Evolutionary conservation across 53 echinoderm and acorn worm genomes (phyloP), one percentile per base, ranked within the genome.

Genomic region (Hippasteria phrygiana): DNA sequence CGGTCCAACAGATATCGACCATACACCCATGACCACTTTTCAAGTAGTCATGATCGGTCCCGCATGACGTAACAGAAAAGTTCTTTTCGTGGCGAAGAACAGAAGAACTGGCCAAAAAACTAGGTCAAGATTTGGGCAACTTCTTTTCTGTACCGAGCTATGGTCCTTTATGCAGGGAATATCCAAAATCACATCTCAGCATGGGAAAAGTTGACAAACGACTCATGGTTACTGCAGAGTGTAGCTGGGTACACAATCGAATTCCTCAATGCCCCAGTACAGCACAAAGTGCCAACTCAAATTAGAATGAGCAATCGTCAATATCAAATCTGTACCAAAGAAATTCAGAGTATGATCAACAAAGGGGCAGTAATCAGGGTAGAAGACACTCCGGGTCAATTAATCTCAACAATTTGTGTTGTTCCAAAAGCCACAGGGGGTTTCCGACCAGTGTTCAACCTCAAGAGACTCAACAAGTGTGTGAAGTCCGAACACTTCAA

Each of bases 401-500:
- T 83, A 20, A 38, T 90, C 31, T 90, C 83, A 42, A 90, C 83
- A 56, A 40, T 90, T 51, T 82, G 83, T 90, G 79, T 90, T 20
- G 83, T 90, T 4, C 90, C 83, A 51, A 90, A 90, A 62, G 71
- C 71, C 41, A 36, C 80, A 20, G 70, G 90, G 35, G 90, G 83
- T 14, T 82, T 83, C 43, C 43, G 90, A 31, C 83, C 83, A 55
- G 73, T 83, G 11, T 90, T 90, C 83, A 90, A 90, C 20, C 83
- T 90, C 59, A 56, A 74, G 78, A 83, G 63, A 0, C 90, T 90
- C 62, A 90, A 82, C 62, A 16, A 73, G 31, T 90, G n/a, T 41
- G 36, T 90, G n/a, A 33, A 40, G 13, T 62, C 90, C 34, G 82
- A 73, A 73, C 83, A 83, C 73, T 90, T 90, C 90, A 90, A 90